Percentiles rank a stretch among this genome's conserved stretches.
Evolutionary conservation across 2,113 vertebrate genomes (phyloP).

Genomic region (Hippolais icterina): DNA sequence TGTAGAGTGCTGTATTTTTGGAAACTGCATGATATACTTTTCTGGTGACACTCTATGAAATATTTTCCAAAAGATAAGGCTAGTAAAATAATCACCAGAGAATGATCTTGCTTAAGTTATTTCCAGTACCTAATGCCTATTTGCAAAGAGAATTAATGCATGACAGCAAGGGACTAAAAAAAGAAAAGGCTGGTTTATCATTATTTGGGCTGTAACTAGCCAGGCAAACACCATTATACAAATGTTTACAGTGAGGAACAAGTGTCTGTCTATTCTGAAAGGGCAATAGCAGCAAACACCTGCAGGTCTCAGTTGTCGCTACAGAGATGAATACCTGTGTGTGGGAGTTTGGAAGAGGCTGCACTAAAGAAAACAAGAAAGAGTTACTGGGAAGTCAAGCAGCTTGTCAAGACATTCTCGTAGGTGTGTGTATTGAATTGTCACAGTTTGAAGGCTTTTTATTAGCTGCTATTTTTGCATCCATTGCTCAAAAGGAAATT

Average conservation of each 20-base stretch:
- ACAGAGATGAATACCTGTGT: constrained; percentile 62
- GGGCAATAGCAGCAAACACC: constrained; percentile 61
- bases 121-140: constrained; percentile 29
- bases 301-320: constrained; percentile 71
- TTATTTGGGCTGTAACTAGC: constrained; percentile 12
- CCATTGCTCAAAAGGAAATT: constrained; percentile 72
- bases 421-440: constrained; percentile 81
- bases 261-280: constrained; percentile 18
- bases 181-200: background rate
- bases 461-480: constrained; percentile 82
- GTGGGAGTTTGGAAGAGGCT: constrained; percentile 65
- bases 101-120: constrained; percentile 15
- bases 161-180: constrained; percentile 20
- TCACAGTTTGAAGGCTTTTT: constrained; percentile 78
- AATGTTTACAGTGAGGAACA: constrained; percentile 19
- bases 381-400: constrained; percentile 73
- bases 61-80: background rate
- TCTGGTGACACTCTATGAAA: background rate
- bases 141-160: constrained; percentile 37
- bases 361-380: constrained; percentile 69
- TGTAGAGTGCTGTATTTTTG: background rate
- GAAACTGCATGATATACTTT: background rate
- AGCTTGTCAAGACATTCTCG: constrained; percentile 77
- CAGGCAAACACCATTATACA: background rate
- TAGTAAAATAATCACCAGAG: constrained; percentile 20